These are phyloP conservation scores for Drosophila punjabiensis DNA, from an alignment of 1,140 invertebrate genomes.

Conservation along the genomic window DNA sequence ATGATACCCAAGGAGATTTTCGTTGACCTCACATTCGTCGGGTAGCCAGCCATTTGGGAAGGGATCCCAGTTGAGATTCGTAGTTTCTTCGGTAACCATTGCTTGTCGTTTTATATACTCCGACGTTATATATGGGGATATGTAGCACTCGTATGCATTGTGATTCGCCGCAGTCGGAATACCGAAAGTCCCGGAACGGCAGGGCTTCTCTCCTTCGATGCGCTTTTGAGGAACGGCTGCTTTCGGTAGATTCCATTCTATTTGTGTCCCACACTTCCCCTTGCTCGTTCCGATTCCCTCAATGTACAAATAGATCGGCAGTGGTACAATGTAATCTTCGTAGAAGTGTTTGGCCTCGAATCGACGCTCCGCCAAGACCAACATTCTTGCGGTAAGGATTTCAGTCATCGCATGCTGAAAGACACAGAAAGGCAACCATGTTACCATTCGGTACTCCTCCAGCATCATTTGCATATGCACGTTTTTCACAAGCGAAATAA, in stretches of 20 bases:
- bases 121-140: slow-evolving; percentile 1
- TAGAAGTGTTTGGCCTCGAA: background rate
- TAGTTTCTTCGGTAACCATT: background rate
- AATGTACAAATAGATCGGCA: background rate
- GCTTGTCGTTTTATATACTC: background rate
- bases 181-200: slow-evolving; percentile 1
- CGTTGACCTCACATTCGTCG: background rate
- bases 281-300: background rate
- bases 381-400: slow-evolving; percentile 1
- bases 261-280: background rate
- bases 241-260: background rate
- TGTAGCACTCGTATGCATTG: slow-evolving; percentile 2
- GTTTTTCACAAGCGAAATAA: background rate
- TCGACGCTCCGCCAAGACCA: background rate
- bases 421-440: background rate
- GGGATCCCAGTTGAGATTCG: background rate
- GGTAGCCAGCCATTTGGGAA: background rate
- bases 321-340: background rate
- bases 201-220: background rate
- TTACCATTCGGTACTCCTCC: too few relatives aligned
- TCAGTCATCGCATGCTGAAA: slow-evolving; percentile 5
- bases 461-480: background rate
- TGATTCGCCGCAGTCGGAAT: background rate
- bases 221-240: background rate
- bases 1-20: background rate